phyloP scores from a whole-genome alignment of 1,140 invertebrate genomes.

The Doryteuthis pealeii region DNA sequence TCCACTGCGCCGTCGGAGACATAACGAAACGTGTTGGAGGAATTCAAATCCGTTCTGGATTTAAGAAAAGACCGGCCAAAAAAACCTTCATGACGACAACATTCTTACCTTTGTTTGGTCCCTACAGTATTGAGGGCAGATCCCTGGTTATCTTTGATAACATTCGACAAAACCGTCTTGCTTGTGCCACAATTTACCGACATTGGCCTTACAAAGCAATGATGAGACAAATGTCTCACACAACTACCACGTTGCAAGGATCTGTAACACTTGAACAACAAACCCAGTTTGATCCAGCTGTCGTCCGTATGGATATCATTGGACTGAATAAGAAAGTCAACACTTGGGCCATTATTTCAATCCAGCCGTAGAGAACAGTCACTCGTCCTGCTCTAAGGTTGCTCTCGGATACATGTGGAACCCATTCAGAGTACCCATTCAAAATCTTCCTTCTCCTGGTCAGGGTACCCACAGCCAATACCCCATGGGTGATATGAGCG shows the following conservation, averaged over 20 bases:
- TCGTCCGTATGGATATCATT: not conserved
- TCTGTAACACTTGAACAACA: not conserved
- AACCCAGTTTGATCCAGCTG: not conserved
- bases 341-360: not conserved
- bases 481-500: slow-evolving; percentile 2
- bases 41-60: slow-evolving; percentile 69
- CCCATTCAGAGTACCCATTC: not conserved
- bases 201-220: not conserved
- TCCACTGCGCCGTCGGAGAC: slow-evolving; percentile 64
- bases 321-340: not conserved
- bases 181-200: slow-evolving; percentile 70
- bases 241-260: not conserved
- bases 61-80: slow-evolving; percentile 71
- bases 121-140: slow-evolving; percentile 74
- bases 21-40: slow-evolving; percentile 67
- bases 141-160: slow-evolving; percentile 89
- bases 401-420: not conserved
- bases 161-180: slow-evolving; percentile 80
- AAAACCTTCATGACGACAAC: slow-evolving; percentile 77
- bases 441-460: not conserved
- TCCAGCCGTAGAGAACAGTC: slow-evolving; percentile 3
- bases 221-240: not conserved
- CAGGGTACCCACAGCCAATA: not conserved
- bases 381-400: not conserved
- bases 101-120: slow-evolving; percentile 76